These are phyloP conservation scores for Capreolus pygargus DNA, from an alignment of 2,113 vertebrate genomes.

Conservation along the genomic window DNA sequence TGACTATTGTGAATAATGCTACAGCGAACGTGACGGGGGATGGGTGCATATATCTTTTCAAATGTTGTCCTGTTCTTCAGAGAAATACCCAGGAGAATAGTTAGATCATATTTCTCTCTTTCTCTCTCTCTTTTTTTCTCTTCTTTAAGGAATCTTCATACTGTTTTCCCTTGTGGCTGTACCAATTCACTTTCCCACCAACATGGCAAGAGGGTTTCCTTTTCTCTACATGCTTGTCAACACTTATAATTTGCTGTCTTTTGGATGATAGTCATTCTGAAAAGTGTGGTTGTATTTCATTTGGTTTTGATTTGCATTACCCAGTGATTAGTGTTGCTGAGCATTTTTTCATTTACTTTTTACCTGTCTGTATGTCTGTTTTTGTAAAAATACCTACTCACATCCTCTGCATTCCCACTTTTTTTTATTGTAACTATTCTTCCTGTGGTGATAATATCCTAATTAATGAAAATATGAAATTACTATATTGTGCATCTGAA, in stretches of 20 bases:
- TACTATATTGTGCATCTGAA: neutral
- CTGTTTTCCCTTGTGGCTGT: neutral
- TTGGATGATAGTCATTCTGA: neutral
- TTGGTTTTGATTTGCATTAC: neutral
- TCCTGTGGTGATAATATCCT: neutral
- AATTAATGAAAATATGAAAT: neutral
- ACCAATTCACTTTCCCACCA: neutral
- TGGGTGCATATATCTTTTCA: neutral
- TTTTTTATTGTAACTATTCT: neutral
- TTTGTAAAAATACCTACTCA: neutral
- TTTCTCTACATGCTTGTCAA: neutral
- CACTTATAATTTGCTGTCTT: neutral
- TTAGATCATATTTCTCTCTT: neutral
- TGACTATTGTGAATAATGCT: neutral
- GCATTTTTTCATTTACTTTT: neutral
- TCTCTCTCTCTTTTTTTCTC: neutral
- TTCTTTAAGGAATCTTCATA: neutral
- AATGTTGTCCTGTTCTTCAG: neutral
- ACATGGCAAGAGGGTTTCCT: neutral
- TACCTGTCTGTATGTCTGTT: neutral
- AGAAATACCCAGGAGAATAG: neutral
- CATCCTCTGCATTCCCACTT: neutral
- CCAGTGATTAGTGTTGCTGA: neutral
- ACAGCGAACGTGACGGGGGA: neutral
- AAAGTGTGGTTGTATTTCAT: neutral